Percentiles rank a stretch among this genome's conserved stretches.
phyloP scores from a whole-genome alignment of 2,113 vertebrate species.

The Pseudopipra pipra region DNA sequence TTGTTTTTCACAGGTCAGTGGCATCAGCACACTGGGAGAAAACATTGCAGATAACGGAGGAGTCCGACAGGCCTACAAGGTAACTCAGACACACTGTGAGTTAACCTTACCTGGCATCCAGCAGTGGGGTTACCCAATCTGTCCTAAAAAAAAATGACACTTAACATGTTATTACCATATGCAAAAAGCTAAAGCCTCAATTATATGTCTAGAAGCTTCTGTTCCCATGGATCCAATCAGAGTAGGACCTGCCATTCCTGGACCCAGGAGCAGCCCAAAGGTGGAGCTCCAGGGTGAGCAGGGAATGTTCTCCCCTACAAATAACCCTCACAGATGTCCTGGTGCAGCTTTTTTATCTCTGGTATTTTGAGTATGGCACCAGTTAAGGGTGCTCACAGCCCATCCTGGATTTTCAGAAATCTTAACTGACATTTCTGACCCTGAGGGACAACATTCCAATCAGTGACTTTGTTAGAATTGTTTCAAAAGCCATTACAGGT shows the following conservation, averaged over 20 bases:
- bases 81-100: slow-evolving; percentile 14
- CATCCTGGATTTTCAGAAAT: not conserved
- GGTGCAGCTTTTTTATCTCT: not conserved
- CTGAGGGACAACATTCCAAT: not conserved
- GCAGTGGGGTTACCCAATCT: not conserved
- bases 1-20: slow-evolving; percentile 83
- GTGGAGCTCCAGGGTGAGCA: not conserved
- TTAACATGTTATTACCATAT: not conserved
- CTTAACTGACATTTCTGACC: not conserved
- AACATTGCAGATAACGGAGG: slow-evolving; percentile 98
- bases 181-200: not conserved
- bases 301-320: not conserved
- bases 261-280: not conserved
- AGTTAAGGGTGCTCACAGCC: not conserved
- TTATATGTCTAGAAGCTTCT: not conserved
- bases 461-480: not conserved
- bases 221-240: not conserved
- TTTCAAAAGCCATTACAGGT: not conserved
- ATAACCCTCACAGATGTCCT: not conserved
- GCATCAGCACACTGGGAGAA: slow-evolving; percentile 93
- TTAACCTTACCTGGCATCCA: not conserved
- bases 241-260: not conserved
- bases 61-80: slow-evolving; percentile 94
- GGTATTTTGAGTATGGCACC: not conserved
- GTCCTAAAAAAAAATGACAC: accelerated